These are phyloP conservation scores for Tipula helvola DNA, from an alignment of 2,888 invertebrate genomes.

Conservation along the genomic window DNA sequence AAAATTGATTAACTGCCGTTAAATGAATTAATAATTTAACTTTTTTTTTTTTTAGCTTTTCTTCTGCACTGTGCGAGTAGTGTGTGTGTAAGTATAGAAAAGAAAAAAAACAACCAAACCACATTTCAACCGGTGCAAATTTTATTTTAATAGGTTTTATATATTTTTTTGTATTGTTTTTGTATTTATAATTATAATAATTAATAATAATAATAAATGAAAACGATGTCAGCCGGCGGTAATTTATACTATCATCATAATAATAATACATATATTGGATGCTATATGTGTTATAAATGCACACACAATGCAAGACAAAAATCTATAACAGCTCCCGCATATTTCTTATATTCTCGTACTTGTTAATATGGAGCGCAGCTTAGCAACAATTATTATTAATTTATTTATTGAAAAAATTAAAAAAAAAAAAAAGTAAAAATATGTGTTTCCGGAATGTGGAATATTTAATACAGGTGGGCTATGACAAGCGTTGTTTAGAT, in stretches of 20 bases:
- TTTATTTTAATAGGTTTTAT: neutral
- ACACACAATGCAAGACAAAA: neutral
- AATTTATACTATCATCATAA: neutral
- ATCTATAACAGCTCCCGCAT: conserved; percentile 4
- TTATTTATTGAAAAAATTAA: neutral
- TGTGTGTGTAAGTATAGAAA: neutral
- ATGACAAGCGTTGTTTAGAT: neutral
- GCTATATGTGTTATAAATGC: neutral
- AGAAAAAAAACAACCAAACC: neutral
- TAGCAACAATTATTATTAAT: neutral
- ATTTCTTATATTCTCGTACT: neutral
- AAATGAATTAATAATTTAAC: neutral
- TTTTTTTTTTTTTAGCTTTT: neutral
- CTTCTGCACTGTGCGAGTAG: neutral
- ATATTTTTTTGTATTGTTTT: neutral
- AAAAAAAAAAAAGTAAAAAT: neutral
- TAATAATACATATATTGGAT: neutral
- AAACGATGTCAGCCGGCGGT: neutral
- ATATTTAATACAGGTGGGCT: neutral
- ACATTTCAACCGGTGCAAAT: neutral
- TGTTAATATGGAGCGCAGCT: neutral
- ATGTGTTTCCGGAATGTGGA: neutral
- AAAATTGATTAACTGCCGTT: conserved; percentile 4
- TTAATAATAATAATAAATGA: neutral
- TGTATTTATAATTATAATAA: neutral